Evolutionary conservation across 2,888 invertebrate genomes (phyloP).

Genomic region (Apamea anceps): DNA sequence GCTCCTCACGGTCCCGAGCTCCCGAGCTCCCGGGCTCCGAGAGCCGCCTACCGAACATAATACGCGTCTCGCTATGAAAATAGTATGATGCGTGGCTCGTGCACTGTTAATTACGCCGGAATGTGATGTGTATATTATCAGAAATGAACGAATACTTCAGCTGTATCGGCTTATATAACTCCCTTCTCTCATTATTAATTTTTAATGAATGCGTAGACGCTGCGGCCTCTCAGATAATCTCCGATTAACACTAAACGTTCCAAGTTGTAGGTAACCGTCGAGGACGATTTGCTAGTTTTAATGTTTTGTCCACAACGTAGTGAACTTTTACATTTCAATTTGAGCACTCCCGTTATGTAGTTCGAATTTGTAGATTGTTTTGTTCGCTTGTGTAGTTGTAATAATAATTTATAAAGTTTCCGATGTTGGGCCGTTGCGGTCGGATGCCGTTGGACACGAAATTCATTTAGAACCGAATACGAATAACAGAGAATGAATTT

Average conservation of each 20-base stretch:
- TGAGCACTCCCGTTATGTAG: conserved; percentile 76
- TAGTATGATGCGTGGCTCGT: conserved; percentile 77
- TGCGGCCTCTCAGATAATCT: conserved; percentile 36
- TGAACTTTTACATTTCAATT: conserved; percentile 82
- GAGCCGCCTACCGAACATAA: conserved; percentile 59
- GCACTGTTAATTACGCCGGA: conserved; percentile 77
- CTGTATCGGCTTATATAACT: conserved; percentile 68
- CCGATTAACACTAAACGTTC: conserved; percentile 51
- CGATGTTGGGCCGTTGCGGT: conserved; percentile 78
- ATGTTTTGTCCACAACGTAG: conserved; percentile 71
- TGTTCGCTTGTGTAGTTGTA: conserved; percentile 75
- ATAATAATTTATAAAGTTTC: conserved; percentile 85
- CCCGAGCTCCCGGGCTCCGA: conserved; percentile 20
- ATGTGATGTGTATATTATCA: conserved; percentile 71
- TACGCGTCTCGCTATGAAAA: conserved; percentile 76
- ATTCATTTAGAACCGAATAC: conserved; percentile 83
- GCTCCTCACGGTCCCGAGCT: conserved; percentile 13
- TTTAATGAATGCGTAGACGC: conserved; percentile 53
- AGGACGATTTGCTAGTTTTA: conserved; percentile 65
- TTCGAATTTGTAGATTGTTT: conserved; percentile 81
- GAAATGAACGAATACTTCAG: conserved; percentile 64
- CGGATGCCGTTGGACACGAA: conserved; percentile 78
- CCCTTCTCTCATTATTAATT: conserved; percentile 53
- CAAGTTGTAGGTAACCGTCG: conserved; percentile 32
- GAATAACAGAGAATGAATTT: conserved; percentile 80